Conservation (phyloP, 2,113 vertebrate genomes). For the Jaculus jaculus region DNA sequence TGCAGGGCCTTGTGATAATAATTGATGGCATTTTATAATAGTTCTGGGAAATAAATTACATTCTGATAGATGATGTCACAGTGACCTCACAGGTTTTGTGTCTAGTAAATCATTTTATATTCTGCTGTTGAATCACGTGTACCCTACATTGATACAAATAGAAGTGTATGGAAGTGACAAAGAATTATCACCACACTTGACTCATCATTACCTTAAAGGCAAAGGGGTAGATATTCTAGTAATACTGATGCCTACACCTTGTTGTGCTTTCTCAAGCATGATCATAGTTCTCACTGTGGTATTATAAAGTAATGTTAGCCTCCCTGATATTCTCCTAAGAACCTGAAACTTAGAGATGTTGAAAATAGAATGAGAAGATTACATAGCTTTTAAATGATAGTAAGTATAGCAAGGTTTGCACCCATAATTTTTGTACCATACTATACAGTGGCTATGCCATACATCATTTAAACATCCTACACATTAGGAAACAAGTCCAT, state of each 20-base stretch:
- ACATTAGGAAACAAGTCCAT: background rate
- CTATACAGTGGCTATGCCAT: background rate
- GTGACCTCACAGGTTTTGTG: background rate
- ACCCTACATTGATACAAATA: background rate
- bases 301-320: background rate
- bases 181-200: constrained; percentile 1
- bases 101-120: constrained; percentile 24
- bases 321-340: background rate
- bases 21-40: background rate
- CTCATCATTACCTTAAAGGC: background rate
- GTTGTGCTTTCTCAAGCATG: background rate
- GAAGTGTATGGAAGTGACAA: background rate
- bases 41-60: constrained; percentile 10
- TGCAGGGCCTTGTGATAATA: constrained; percentile 11
- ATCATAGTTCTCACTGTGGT: constrained; percentile 17
- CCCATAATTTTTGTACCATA: background rate
- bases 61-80: background rate
- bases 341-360: background rate
- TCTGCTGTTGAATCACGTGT: background rate
- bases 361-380: background rate
- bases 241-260: background rate
- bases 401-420: background rate
- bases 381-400: background rate
- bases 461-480: background rate
- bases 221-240: background rate